A percentile compares a stretch with the other conserved stretches of the same genome.
Conservation (phyloP, 2,113 vertebrate species). For the Phyllostomus hastatus region DNA sequence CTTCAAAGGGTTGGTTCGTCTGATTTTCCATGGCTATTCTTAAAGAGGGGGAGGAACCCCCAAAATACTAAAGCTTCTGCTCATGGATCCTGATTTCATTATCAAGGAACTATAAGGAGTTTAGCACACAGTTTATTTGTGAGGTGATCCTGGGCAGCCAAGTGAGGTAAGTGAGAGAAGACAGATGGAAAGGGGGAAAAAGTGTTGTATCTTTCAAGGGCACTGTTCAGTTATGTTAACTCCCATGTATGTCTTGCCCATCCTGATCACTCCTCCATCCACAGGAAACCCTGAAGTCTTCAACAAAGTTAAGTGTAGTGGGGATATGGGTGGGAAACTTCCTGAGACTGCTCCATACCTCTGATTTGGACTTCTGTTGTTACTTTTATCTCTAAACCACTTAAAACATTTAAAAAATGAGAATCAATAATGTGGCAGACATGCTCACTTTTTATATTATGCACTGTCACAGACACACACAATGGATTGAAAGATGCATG, state of each 20-base stretch:
- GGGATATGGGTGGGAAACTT: background rate
- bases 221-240: background rate
- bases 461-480: background rate
- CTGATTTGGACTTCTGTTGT: background rate
- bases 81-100: background rate
- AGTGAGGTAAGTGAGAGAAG: background rate
- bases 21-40: background rate
- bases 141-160: background rate
- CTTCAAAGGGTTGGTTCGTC: background rate
- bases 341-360: background rate
- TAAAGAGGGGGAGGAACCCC: background rate
- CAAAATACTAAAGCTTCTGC: background rate
- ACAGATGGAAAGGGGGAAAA: background rate
- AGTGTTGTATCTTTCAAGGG: background rate
- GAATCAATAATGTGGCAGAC: no score
- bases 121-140: background rate
- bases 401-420: background rate
- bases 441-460: background rate
- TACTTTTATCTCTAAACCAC: background rate
- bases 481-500: background rate
- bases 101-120: background rate
- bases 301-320: background rate
- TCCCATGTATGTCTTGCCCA: background rate
- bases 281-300: background rate
- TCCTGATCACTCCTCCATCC: background rate